Evolutionary conservation across 2,888 invertebrate genomes (phyloP), one percentile per base, ranked within the genome.

Genomic region (Lochmaea crataegi): DNA sequence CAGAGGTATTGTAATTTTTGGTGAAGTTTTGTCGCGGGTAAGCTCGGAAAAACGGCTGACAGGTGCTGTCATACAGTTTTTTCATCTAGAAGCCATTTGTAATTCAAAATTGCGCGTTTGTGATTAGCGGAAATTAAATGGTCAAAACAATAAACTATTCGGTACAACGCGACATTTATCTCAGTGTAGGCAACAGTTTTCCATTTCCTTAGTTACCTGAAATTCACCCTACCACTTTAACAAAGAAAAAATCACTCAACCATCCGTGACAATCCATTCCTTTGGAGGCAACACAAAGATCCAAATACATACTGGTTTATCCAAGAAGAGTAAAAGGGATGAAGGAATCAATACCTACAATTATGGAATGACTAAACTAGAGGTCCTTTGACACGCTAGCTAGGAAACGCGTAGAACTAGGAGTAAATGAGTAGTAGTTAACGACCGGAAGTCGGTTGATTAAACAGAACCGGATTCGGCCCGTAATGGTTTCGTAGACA

Each of bases 261-360:
- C 57, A 57, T 57, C 5, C 57, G 16, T 14, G n/a, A 48, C n/a
- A 4, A n/a, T 48, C 14, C 57, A n/a, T 57, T 57, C 56, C 56
- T 16, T 56, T 57, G 10, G 48, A 48, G 14, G 18, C 26, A 48
- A 57, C 48, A 48, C 57, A 57, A 57, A 57, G 57, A 57, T 57
- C 22, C 57, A 57, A 57, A 57, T 57, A 57, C 26, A 18, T 57
- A 57, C 9, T 57, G 12, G 22, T 32, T 16, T 57, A 57, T 26
- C 57, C 14, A 57, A 26, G 57, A 10, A 11, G 26, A 57, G 57
- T 26, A 57, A 57, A 57, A 57, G 57, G 57, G 57, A 57, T 9
- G 18, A 26, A 18, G 57, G 57, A 57, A 57, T 57, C 57, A 26
- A 18, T 57, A 57, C 57, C 57, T 57, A 57, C 57, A 57, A 57